These are phyloP conservation scores for Sardina pilchardus DNA, from an alignment of 2,113 vertebrate genomes.

Conservation along the genomic window DNA sequence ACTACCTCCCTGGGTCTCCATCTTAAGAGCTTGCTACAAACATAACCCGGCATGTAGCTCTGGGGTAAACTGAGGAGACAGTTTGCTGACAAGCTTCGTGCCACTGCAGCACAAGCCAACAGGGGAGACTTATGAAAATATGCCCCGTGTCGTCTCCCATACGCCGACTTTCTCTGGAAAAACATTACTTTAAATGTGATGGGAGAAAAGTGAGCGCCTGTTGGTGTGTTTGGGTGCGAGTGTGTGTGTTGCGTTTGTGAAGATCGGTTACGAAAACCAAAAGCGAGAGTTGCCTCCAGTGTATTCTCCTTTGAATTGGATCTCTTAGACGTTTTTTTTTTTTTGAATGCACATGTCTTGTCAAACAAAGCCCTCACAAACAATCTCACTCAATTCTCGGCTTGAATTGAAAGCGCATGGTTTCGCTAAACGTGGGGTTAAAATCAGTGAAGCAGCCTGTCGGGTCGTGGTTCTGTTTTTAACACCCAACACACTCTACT, in stretches of 20 bases:
- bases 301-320: conserved; percentile 3
- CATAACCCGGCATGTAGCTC: conserved; percentile 59
- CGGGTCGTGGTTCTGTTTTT: background rate
- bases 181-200: conserved; percentile 61
- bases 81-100: conserved; percentile 69
- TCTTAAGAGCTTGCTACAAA: conserved; percentile 46
- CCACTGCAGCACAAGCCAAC: conserved; percentile 64
- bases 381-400: background rate
- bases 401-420: background rate
- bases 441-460: background rate
- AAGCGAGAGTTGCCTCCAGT: background rate
- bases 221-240: conserved; percentile 15
- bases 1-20: conserved; percentile 43
- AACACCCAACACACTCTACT: background rate
- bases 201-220: conserved; percentile 11
- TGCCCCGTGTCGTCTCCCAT: conserved; percentile 68
- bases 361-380: background rate
- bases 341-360: background rate
- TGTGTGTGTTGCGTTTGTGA: background rate
- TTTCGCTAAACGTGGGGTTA: background rate
- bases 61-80: conserved; percentile 71
- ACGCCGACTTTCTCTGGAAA: conserved; percentile 62
- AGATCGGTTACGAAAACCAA: background rate
- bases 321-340: background rate
- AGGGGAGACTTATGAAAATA: conserved; percentile 72